Conservation (phyloP, 2,888 invertebrate genomes). For the Hanleya hanleyi region DNA sequence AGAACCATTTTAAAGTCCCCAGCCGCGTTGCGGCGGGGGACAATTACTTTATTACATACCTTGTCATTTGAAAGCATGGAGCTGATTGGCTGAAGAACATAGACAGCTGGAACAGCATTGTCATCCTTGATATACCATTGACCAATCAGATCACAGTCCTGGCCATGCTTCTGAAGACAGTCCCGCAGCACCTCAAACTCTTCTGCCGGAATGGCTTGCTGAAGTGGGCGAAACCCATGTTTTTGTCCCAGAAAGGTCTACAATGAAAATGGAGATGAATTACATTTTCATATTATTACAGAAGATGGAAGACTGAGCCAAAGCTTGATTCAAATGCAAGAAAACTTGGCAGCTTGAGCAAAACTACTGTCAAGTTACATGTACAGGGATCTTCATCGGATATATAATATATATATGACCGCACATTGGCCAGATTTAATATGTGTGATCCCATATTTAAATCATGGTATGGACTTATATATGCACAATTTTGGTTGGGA, state of each 20-base stretch:
- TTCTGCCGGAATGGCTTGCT: constrained; percentile 48
- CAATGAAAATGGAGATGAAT: too few species aligned
- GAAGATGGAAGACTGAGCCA: not conserved
- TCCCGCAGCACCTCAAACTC: constrained; percentile 59
- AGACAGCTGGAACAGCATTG: constrained; percentile 61
- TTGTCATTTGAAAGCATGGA: not conserved
- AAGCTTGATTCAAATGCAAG: too few species aligned
- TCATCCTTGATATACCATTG: constrained; percentile 61
- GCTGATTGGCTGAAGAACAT: constrained; percentile 52
- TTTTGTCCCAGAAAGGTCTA: constrained; percentile 69
- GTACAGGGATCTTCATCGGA: not conserved
- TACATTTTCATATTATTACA: too few species aligned
- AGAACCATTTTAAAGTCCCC: too few species aligned
- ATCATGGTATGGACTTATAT: too few species aligned
- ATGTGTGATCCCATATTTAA: too few species aligned
- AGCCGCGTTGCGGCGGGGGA: too few species aligned
- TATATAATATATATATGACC: not conserved
- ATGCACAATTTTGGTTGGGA: too few species aligned
- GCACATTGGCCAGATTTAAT: too few species aligned
- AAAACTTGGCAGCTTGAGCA: too few species aligned
- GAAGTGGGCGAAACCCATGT: constrained; percentile 63
- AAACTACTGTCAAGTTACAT: not conserved
- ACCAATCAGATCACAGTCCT: constrained; percentile 51
- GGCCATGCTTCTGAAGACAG: constrained; percentile 39
- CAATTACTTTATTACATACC: too few species aligned